Conservation (phyloP, 2,797 vertebrate genomes). For the Pangasius mekongensis region DNA sequence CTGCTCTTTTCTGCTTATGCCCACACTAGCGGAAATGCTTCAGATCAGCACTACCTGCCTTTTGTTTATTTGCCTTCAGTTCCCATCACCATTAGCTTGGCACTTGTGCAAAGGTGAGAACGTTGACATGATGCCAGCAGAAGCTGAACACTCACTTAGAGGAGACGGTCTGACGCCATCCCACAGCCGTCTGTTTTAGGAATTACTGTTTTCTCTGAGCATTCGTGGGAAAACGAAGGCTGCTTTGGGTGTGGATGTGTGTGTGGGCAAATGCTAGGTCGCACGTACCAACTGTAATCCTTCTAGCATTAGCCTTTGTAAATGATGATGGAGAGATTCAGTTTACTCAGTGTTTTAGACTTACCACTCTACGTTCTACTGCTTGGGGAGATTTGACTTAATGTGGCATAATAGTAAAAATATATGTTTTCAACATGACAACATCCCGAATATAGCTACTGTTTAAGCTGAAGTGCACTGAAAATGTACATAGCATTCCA, state of each 20-base stretch:
- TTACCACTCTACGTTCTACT: neutral
- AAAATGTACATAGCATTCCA: neutral
- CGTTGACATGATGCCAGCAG: conserved; percentile 15
- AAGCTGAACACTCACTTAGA: conserved; percentile 9
- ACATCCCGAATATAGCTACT: neutral
- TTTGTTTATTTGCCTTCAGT: conserved; percentile 30
- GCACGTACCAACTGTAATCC: conserved; percentile 43
- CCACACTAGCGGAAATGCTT: neutral
- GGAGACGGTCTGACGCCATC: conserved; percentile 50
- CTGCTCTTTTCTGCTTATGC: conserved; percentile 9
- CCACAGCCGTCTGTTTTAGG: conserved; percentile 28
- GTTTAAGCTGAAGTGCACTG: neutral
- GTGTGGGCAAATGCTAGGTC: conserved; percentile 46
- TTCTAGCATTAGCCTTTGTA: conserved; percentile 45
- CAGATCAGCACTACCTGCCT: neutral
- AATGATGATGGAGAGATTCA: conserved; percentile 40
- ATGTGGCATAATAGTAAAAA: conserved; percentile 14
- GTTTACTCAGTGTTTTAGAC: conserved; percentile 21
- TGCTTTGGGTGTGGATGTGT: conserved; percentile 41
- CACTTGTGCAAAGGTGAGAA: conserved; percentile 27
- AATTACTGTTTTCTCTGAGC: conserved; percentile 56
- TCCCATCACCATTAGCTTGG: conserved; percentile 1
- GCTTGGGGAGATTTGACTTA: conserved; percentile 11
- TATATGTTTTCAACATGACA: conserved; percentile 3
- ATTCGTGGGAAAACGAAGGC: conserved; percentile 47